Evolutionary conservation across 2,113 vertebrate species (phyloP).

Genomic region (Campylomormyrus tamandua): DNA sequence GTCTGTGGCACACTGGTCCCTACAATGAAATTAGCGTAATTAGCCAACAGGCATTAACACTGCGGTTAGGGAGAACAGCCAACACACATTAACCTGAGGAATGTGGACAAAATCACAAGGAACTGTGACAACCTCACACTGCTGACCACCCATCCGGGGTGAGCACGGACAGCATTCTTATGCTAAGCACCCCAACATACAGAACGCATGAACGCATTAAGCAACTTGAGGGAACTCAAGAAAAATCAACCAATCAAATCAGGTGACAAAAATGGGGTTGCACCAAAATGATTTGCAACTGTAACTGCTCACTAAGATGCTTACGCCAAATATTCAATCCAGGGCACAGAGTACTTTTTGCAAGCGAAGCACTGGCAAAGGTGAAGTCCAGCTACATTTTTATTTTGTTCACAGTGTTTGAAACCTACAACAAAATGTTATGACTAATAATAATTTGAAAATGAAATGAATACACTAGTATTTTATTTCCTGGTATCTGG

Average conservation of each 20-base stretch:
- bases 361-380: not conserved
- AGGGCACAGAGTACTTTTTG: not conserved
- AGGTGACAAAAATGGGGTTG: not conserved
- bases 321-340: not conserved
- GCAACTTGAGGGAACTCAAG: not conserved
- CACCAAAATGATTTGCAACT: not conserved
- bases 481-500: not conserved
- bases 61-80: conserved; percentile 35
- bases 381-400: not conserved
- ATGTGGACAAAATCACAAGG: not conserved
- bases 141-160: not conserved
- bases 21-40: conserved; percentile 46
- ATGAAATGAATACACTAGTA: not conserved
- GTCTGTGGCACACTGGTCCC: conserved; percentile 47
- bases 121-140: not conserved
- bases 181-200: not conserved
- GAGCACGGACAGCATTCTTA: not conserved
- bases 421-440: not conserved
- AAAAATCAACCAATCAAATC: not conserved
- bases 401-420: not conserved
- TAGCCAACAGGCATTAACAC: not conserved
- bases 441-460: not conserved
- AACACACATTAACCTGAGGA: conserved; percentile 21
- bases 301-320: not conserved
- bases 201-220: not conserved